A percentile compares a stretch with the other conserved stretches of the same genome.
Conservation (phyloP, 2,797 vertebrate genomes). For the Myotis planiceps region DNA sequence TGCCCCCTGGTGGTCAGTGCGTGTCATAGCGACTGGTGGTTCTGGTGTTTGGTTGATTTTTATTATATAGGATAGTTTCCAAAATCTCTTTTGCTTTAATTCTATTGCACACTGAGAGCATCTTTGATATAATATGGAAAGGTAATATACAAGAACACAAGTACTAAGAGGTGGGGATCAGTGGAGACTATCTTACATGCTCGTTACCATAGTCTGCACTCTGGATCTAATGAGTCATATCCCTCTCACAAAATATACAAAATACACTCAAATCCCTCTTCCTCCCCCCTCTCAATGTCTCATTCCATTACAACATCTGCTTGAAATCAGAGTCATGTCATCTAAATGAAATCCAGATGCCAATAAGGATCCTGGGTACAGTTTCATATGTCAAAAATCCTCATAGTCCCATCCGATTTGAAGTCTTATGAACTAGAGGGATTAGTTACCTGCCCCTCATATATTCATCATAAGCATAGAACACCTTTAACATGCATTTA, state of each 20-base stretch:
- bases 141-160: neutral
- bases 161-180: neutral
- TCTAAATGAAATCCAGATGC: neutral
- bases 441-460: neutral
- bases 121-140: neutral
- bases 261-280: neutral
- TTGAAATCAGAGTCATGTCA: neutral
- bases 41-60: too few species aligned
- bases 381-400: neutral
- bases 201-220: neutral
- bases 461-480: neutral
- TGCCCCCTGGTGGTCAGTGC: too few species aligned
- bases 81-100: neutral
- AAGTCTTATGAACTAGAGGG: neutral
- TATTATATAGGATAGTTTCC: neutral
- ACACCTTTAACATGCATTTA: neutral
- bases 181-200: neutral
- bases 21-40: too few species aligned
- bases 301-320: neutral
- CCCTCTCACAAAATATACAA: neutral
- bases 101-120: neutral
- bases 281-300: neutral
- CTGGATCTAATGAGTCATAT: neutral
- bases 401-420: neutral
- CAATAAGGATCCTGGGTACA: neutral